Base-by-base conservation (phyloP, 2,888 invertebrate genomes). In the Parapristionchus giblindavisi region DNA sequence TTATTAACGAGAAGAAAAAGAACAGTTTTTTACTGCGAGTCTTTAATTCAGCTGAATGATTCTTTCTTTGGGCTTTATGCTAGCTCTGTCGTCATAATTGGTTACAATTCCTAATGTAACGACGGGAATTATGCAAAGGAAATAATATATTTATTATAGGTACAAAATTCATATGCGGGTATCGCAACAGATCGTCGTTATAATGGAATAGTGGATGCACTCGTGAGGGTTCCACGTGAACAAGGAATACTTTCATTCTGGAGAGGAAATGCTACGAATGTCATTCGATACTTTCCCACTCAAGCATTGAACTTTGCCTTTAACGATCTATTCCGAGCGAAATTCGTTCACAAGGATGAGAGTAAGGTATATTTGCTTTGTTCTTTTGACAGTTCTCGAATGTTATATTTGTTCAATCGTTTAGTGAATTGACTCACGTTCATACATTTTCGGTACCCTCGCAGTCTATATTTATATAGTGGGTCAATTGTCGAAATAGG, bases 301-400 rank as follows among this genome's bases (percentile, higher is more conserved):
- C 83, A 83, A 72, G 83, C 83, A 0, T 76, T 83, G 54, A 83
- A 83, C 58, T 83, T 83, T 60, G 83, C 83, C 2, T 83, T 83
- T 74, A 83, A 83, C 71, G 83, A 83, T 73, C 74, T 83, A 27
- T 83, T 81, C 74, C 81, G 80, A 72, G 76, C 81, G 5, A 72
- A 79, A 11, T 36, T 83, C 38, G 61, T 81, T 38, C 77, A 78
- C 54, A 79, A 80, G 76, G 66, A 78, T 21, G 77, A 80, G 48
- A 78, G 79, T 43, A 63, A 77, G 75, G 81, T 80, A 61, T 40
- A 74, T 29, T 21, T 11, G 48, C 51, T 21, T 34, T 65, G 1
- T 40, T 11, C 14, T 48, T 21, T 48, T 48, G 48, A 14, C 48
- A 48, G 21, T 48, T 21, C 11, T 14, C 21, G 11, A 48, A 14